A percentile compares a stretch with the other conserved stretches of the same genome.
phyloP scores from a whole-genome alignment of 1,140 invertebrate species.

The Carposina sasakii region DNA sequence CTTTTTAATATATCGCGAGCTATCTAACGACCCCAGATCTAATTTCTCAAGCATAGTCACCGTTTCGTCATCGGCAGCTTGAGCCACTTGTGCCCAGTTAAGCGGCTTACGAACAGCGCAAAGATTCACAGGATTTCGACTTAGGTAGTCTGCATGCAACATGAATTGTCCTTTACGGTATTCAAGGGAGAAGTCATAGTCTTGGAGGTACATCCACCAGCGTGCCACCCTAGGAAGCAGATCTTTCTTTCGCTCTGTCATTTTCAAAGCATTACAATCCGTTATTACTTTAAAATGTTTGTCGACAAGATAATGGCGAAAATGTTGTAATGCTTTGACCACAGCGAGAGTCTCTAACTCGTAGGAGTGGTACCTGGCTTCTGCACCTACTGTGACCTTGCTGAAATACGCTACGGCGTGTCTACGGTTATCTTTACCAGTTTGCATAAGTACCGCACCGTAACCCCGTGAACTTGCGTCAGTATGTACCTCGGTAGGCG shows the following conservation, averaged over 20 bases:
- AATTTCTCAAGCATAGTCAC: background rate
- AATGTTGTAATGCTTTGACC: conserved; percentile 30
- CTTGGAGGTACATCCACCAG: conserved; percentile 39
- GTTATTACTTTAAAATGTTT: conserved; percentile 46
- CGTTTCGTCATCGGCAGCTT: conserved; percentile 1
- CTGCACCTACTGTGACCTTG: conserved; percentile 21
- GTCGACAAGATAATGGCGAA: conserved; percentile 38
- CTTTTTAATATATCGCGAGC: background rate
- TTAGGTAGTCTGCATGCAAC: conserved; percentile 36
- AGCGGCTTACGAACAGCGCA: background rate
- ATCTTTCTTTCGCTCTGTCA: conserved; percentile 34
- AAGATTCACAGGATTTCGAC: conserved; percentile 19
- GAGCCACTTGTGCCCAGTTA: conserved; percentile 7
- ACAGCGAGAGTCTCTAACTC: conserved; percentile 41
- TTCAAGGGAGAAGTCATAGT: conserved; percentile 35
- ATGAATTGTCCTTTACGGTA: conserved; percentile 33
- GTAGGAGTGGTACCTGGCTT: conserved; percentile 32
- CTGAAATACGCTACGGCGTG: conserved; percentile 36
- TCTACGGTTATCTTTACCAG: conserved; percentile 15
- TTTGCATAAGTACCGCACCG: conserved; percentile 28
- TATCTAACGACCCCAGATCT: background rate
- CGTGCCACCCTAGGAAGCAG: conserved; percentile 23
- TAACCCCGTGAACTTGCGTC: conserved; percentile 33
- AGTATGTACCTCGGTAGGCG: conserved; percentile 33
- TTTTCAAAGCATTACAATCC: conserved; percentile 43